Conservation (phyloP, 1,140 invertebrate genomes). For the Sminthurides bifidus region DNA sequence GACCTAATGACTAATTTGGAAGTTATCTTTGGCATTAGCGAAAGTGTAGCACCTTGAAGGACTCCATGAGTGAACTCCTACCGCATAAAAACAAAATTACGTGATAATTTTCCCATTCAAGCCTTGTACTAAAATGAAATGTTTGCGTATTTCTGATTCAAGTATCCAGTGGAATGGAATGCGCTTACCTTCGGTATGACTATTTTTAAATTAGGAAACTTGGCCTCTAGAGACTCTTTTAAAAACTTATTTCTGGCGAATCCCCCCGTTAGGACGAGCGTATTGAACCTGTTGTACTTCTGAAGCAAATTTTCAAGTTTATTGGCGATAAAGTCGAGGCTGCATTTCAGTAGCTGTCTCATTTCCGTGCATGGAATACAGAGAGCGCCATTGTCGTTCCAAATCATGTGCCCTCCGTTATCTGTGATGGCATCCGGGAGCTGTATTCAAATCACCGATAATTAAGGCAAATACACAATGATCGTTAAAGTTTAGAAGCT, state of each 20-base stretch:
- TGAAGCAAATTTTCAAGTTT: constrained; percentile 7
- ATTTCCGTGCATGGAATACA: constrained; percentile 22
- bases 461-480: not conserved
- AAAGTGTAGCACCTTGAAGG: constrained; percentile 23
- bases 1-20: constrained; percentile 25
- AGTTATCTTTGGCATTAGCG: constrained; percentile 17
- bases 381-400: constrained; percentile 28
- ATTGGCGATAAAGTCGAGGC: constrained; percentile 21
- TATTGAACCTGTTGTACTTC: constrained; percentile 16
- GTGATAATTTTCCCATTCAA: not conserved
- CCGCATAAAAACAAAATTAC: not conserved
- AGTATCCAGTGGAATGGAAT: not conserved
- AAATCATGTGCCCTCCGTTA: constrained; percentile 17
- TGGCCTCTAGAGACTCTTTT: not conserved
- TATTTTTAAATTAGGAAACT: constrained; percentile 3
- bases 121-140: not conserved
- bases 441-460: no score
- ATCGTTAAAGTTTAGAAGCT: not conserved
- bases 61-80: constrained; percentile 19
- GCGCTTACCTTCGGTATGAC: constrained; percentile 8
- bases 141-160: not conserved
- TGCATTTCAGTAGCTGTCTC: constrained; percentile 20
- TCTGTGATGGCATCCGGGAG: constrained; percentile 11
- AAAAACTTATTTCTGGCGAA: constrained; percentile 16
- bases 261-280: constrained; percentile 26